phyloP scores from a whole-genome alignment of 2,113 vertebrate genomes.

The Vombatus ursinus region DNA sequence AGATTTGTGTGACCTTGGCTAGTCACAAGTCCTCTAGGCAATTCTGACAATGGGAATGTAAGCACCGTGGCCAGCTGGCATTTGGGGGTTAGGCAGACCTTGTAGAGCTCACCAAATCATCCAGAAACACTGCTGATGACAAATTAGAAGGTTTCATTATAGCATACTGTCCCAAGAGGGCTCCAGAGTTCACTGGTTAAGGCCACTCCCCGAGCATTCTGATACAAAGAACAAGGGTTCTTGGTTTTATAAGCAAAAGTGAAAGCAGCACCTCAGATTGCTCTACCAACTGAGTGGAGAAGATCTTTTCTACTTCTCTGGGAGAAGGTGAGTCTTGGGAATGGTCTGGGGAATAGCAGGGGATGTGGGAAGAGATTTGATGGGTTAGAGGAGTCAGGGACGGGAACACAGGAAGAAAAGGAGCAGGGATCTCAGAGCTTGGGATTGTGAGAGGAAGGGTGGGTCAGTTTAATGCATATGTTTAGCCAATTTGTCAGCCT shows the following conservation, averaged over 20 bases:
- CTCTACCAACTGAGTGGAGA: neutral
- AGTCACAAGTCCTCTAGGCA: neutral
- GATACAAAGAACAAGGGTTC: neutral
- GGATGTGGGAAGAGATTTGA: neutral
- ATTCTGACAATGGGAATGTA: neutral
- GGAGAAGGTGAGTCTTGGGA: neutral
- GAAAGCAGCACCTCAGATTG: neutral
- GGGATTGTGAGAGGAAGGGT: neutral
- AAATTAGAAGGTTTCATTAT: neutral
- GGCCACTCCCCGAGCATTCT: neutral
- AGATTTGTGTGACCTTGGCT: neutral
- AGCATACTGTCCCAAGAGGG: neutral
- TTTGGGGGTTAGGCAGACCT: neutral
- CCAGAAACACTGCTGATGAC: neutral
- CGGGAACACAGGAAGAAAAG: neutral
- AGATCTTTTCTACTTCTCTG: neutral
- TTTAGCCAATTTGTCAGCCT: neutral
- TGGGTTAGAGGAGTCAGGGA: neutral
- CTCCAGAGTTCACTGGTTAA: neutral
- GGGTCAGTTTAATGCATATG: neutral
- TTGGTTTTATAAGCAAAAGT: neutral
- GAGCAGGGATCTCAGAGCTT: neutral
- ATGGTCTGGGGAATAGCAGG: neutral
- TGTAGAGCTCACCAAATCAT: neutral
- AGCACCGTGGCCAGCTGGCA: neutral